Base-by-base conservation (phyloP, 1,140 invertebrate species). In the Drosophila navojoa region DNA sequence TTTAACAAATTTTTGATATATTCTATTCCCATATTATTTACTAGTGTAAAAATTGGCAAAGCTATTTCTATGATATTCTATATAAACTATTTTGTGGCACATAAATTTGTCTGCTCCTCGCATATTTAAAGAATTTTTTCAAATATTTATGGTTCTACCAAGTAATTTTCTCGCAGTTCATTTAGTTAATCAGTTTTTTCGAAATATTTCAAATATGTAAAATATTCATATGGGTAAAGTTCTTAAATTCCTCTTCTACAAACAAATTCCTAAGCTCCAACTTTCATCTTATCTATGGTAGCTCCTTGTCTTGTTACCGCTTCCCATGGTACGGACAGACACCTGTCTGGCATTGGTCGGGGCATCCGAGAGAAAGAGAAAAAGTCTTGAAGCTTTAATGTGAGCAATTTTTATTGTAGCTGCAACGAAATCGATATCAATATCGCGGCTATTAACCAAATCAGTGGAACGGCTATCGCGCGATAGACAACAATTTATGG, bases 361-460 rank as follows among this genome's bases (percentile, higher is more conserved):
- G 27, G 58, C 76, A 54, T 49, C 15, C n/a, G 42, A 45, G 57
- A 19, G n/a, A 16, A 5, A 16, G 42, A 45, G 42, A 15, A 5
- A 13, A 47, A 22, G 71, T 40, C 4, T 53, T 45, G 54, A 40
- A 53, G 64, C 64, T 61, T 85, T 79, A 77, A 84, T 84, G 80
- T 84, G 80, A 84, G 80, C 80, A 79, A 84, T 84, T 84, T 73
- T 84, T 84, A 84, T 84, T 84, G 66, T 86, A 64, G 25, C 76
- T 66, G 81, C 81, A 74, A 84, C 74, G 81, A 71, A 87, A 86
- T 87, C 79, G 82, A 86, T 86, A 86, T 79, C 71, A 77, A 67
- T 82, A 87, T 87, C 79, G 66, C 79, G 79, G 84, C 84, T 76
- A 86, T 86, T 86, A 86, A 86, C 84, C 68, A 86, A 86, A 86